phyloP scores from a whole-genome alignment of 2,797 vertebrate genomes.

The Xiphorhynchus erythropygius region DNA sequence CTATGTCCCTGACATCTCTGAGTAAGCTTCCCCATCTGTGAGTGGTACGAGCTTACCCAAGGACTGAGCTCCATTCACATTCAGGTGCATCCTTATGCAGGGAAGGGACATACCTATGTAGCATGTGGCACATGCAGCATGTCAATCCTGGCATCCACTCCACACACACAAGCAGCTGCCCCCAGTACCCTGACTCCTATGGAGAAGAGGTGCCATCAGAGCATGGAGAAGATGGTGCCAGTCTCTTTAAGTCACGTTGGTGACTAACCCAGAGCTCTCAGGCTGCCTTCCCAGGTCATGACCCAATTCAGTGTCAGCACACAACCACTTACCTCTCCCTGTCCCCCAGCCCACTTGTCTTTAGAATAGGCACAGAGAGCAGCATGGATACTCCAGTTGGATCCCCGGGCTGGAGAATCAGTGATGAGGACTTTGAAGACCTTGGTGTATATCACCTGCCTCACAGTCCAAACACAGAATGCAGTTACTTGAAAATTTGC shows the following conservation, averaged over 20 bases:
- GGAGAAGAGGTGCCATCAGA: background rate
- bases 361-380: background rate
- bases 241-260: background rate
- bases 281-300: background rate
- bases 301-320: background rate
- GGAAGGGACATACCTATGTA: background rate
- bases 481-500: background rate
- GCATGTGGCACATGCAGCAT: background rate
- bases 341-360: background rate
- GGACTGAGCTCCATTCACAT: background rate
- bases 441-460: background rate
- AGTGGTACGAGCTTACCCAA: background rate
- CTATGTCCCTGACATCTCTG: background rate
- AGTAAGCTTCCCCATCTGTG: background rate
- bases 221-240: background rate
- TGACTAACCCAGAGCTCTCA: background rate
- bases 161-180: background rate
- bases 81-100: rapidly evolving
- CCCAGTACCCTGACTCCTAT: background rate
- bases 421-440: background rate
- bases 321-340: background rate
- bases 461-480: background rate
- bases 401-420: background rate
- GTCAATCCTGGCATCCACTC: background rate
- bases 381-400: background rate